Base-by-base conservation (phyloP, 2,797 vertebrate genomes). In the Odontamblyopus rebecca region DNA sequence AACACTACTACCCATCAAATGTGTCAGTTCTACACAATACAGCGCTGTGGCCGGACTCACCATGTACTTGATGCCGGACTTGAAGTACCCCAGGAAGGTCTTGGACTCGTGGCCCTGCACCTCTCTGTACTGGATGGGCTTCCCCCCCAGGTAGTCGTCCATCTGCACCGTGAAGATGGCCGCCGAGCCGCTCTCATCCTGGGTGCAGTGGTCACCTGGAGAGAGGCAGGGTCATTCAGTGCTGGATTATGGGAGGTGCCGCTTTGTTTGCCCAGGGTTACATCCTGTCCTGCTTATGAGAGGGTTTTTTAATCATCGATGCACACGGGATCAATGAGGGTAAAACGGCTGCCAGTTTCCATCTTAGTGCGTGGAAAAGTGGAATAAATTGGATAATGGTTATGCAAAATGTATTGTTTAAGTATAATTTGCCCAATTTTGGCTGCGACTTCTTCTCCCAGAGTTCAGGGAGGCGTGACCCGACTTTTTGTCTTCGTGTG, bases 101-200 rank as follows among this genome's bases (percentile, higher is more conserved):
- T 95, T 86, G 6, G 97, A 99, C 89, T 99, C 98, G 0, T 95
- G 79, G 48, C 96, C 96, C 89, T 99, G 98, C 77, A 96, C 95
- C 85, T 99, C 98, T 0, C 98, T 95, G 83, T 97, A 95, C 91
- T 99, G 98, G 84, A 99, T 93, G 1, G 98, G 96, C 80, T 92
- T 95, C 1, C 98, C 98, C 0, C 95, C 94, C 27, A 99, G 95
- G 88, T 95, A 93, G 79, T 99, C 98, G 0, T 99, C 98, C 95
- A 99, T 93, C 87, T 99, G 98, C 68, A 99, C 94, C 0, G 98
- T 97, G 82, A 99, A 99, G 82, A 99, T 97, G 85, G 98, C 98
- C 0, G 98, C 98, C 0, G 97, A 94, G 44, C 97, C 97, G 0
- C 96, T 97, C 89, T 99, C 98, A 75, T 99, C 98, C 88, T 99